Evolutionary conservation across 2,797 vertebrate species (phyloP), one percentile per base, ranked within the genome.

Genomic region (Salarias fasciatus): DNA sequence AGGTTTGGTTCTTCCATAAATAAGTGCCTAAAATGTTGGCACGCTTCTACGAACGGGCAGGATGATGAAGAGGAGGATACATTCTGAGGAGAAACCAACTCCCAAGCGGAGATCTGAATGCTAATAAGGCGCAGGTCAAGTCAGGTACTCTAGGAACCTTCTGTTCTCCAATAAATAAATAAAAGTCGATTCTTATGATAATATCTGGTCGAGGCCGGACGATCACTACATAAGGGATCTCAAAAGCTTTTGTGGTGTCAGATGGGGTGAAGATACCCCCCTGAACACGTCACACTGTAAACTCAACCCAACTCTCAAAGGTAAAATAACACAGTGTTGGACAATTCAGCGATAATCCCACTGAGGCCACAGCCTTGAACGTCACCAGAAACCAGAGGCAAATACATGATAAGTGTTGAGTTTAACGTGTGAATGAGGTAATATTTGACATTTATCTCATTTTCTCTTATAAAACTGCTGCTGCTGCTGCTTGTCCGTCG

Each of bases 41-140:
- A 70, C 31, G 8, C 12, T 55, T n/a, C 59, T 60, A 43, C 24
- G 64, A 13, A 46, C 41, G 44, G 75, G 50, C 49, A 63, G 53
- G 37, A 77, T 30, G 37, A 75, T 82, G 44, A 72, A 50, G 46
- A 66, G 53, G 37, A 77, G 44, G 40, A 75, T 83, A 86, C 79
- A 85, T 85, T 78, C 84, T 58, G 11, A 50, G 60, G 53, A 67
- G 63, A 82, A 58, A 63, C 1, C n/a, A 28, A 63, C 50, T 58
- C 57, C 48, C 46, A 63, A 62, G 58, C 68, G 65, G 40, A 70
- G 53, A 84, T 74, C 72, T 54, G 55, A 73, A 53, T 51, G 29
- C 47, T 55, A 24, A 67, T 83, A 81, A 86, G 84, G 82, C 75
- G 45, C 38, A 46, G 64, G 74, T 76, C 60, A 69, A 59, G 60